Evolutionary conservation across 2,888 invertebrate species (phyloP), one percentile per base, ranked within the genome.

Genomic region (Brachypalpus laphriformis): DNA sequence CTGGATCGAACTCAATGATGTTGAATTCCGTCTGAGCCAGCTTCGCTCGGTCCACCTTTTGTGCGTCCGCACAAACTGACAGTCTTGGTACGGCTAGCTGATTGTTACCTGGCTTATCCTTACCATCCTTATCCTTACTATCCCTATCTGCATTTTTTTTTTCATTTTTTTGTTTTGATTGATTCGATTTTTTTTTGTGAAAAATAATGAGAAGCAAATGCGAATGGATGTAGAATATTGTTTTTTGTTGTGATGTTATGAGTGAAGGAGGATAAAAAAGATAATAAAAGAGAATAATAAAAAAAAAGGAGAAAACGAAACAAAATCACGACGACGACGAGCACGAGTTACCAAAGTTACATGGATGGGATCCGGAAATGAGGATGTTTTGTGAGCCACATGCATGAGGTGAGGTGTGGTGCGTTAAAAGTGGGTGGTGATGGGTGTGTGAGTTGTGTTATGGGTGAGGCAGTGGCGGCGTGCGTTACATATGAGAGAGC

Each of bases 21-120:
- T 96, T 96, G 93, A 98, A 98, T 95, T 98, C 98, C 87, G 97
- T 97, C 93, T 98, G 98, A 66, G 97, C 97, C 85, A 98, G 93
- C 92, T 98, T 98, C 82, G 97, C 95, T 87, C 97, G 94, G 92
- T 98, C 98, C 20, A 98, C 97, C 93, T 98, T 98, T 91, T 98
- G 98, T 87, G 97, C 97, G 91, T 98, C 97, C 4, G 98, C 98
- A 92, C 98, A 98, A 68, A 98, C 97, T 87, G 97, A 97, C 74
- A 98, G 93, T 87, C 97, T 94, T 54, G 98, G 97, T 45, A 98
- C 97, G 31, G 96, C 97, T 86, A 97, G 92, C 87, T 96, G 95
- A 81, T 94, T 93, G 82, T 94, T 94, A 82, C 95, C 95, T 14
- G 94, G 93, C 89, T 96, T 97, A 65, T 96, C 97, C 89, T 95